Percentiles rank a stretch among this genome's conserved stretches.
Conservation (phyloP, 2,113 vertebrate genomes). For the Lepus timidus region DNA sequence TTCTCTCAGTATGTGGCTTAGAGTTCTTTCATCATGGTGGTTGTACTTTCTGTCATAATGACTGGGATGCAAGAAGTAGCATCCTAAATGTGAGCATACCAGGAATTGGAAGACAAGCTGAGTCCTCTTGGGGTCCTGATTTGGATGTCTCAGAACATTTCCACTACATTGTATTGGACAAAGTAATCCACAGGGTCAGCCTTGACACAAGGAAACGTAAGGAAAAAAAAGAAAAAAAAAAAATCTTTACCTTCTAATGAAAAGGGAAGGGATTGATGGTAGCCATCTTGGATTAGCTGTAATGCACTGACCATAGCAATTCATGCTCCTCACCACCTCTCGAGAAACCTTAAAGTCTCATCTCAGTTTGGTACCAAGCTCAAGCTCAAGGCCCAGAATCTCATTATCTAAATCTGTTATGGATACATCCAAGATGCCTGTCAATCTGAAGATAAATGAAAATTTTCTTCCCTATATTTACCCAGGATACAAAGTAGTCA, state of each 20-base stretch:
- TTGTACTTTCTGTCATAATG: not conserved
- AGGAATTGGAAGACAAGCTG: not conserved
- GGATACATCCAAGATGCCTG: not conserved
- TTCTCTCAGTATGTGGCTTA: not conserved
- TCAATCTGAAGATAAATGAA: not conserved
- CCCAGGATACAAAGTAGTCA: not conserved
- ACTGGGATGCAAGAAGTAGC: not conserved
- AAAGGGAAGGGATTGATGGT: not conserved
- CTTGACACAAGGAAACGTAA: not conserved
- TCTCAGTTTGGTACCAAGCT: not conserved
- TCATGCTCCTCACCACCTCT: not conserved
- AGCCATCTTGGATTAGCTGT: not conserved
- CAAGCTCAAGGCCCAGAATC: not conserved
- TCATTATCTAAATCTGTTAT: not conserved
- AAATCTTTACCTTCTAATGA: not conserved
- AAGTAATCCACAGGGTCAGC: conserved; percentile 10
- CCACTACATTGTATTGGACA: not conserved
- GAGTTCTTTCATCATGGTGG: not conserved
- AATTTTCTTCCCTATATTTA: not conserved
- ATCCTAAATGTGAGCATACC: not conserved
- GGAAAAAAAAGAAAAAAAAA: not conserved
- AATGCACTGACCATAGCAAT: not conserved
- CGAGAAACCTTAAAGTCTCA: not conserved
- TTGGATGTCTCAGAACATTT: conserved; percentile 30
- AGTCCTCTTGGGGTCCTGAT: not conserved